Conservation (phyloP, 2,797 vertebrate species). For the Galago senegalensis region DNA sequence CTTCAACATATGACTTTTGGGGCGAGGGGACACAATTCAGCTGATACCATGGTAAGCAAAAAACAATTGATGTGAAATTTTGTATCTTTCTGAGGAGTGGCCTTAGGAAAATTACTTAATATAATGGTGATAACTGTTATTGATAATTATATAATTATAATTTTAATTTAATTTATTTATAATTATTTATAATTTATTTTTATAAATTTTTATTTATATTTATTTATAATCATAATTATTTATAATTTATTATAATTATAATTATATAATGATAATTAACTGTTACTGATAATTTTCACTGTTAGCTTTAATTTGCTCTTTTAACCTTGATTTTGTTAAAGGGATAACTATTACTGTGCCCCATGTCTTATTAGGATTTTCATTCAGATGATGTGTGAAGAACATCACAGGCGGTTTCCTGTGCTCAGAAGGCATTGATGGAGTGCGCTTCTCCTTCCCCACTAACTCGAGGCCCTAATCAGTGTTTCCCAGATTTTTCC, state of each 20-base stretch:
- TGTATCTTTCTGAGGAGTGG: background rate
- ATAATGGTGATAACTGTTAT: too few species aligned
- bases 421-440: fast-evolving
- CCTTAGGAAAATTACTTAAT: background rate
- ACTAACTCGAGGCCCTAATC: background rate
- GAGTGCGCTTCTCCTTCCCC: fast-evolving
- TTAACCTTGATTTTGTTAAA: background rate
- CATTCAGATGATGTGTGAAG: fast-evolving
- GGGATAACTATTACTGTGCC: background rate
- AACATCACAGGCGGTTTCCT: fast-evolving
- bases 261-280: too few species aligned
- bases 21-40: background rate
- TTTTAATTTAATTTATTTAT: too few species aligned
- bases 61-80: background rate
- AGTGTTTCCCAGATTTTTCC: background rate
- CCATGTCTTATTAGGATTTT: background rate
- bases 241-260: too few species aligned
- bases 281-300: too few species aligned
- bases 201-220: too few species aligned
- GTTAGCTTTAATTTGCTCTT: background rate
- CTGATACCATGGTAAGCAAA: fast-evolving
- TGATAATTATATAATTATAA: too few species aligned
- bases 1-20: background rate
- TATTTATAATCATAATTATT: too few species aligned
- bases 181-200: too few species aligned